These are phyloP conservation scores for Synergus itoensis DNA, from an alignment of 2,888 invertebrate genomes.

Conservation along the genomic window DNA sequence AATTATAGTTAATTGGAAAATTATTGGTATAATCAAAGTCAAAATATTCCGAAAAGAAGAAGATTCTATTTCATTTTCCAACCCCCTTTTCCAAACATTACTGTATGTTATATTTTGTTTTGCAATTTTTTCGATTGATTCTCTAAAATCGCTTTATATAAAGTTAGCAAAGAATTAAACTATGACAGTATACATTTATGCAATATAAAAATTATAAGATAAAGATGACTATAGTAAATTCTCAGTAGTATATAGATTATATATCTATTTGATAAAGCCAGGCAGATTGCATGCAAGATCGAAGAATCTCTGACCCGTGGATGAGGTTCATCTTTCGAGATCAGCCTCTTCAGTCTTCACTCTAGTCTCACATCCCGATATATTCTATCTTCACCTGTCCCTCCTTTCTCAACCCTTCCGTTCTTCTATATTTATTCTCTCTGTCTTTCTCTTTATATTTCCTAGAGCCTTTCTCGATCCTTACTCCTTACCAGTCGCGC, in stretches of 20 bases:
- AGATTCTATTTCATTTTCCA: too few species aligned
- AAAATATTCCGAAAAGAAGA: too few species aligned
- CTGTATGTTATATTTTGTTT: too few species aligned
- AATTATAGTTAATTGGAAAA: background rate
- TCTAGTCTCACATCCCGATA: background rate
- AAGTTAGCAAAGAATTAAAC: too few species aligned
- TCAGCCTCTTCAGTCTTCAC: background rate
- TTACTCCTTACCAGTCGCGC: slow-evolving; percentile 34
- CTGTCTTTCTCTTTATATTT: slow-evolving; percentile 29
- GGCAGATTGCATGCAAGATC: background rate
- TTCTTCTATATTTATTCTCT: slow-evolving; percentile 30
- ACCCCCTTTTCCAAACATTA: too few species aligned
- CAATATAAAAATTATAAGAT: too few species aligned
- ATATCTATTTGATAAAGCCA: background rate
- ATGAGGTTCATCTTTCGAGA: slow-evolving; percentile 8
- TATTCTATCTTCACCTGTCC: slow-evolving; percentile 23
- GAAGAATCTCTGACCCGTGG: slow-evolving; percentile 20
- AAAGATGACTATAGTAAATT: background rate
- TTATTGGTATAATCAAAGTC: too few species aligned
- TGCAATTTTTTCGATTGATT: too few species aligned
- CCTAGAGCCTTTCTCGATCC: slow-evolving; percentile 25
- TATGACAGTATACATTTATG: too few species aligned
- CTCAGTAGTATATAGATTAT: background rate
- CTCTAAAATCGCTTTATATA: too few species aligned
- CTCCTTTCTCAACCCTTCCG: slow-evolving; percentile 18